Evolutionary conservation across 2,797 vertebrate species (phyloP), one percentile per base, ranked within the genome.

Genomic region (Muscicapa comitata): DNA sequence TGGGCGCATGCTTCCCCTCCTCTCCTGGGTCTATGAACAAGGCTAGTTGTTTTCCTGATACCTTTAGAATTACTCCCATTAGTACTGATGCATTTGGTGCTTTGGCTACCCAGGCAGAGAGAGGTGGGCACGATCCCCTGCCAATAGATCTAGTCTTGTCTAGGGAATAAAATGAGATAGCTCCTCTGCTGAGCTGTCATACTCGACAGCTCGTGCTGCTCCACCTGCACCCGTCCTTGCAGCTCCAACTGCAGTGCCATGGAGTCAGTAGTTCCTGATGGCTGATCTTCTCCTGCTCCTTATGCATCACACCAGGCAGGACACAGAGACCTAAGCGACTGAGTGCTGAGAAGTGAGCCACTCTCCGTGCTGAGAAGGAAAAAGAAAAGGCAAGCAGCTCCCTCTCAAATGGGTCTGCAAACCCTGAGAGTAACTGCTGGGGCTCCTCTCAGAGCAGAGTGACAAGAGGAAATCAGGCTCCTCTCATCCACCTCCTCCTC

Each of bases 31-130:
- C 90, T 95, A 73, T 92, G 85, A 96, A 88, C 90, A 95, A 93
- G 89, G 92, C 93, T 86, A 95, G 94, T 90, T 95, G 84, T 96
- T 96, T 95, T 96, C 88, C 77, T 91, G 94, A 93, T 96, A 94
- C 88, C 85, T 93, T 91, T 55, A 91, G 90, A 97, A 96, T 94
- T 78, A 96, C 92, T 95, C 91, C 92, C 96, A 96, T 95, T 95
- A 95, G 93, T 95, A 95, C 80, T 93, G 94, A 95, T 90, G 88
- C 88, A 76, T 96, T 96, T 94, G 94, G 94, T 95, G 96, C 95
- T 96, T 94, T 96, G 95, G 94, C 87, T 94, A 96, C 55, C 93
- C 95, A 97, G 91, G 94, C 93, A 95, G 94, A 94, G 90, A 93
- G 90, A 89, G 96, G 92, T 95, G 95, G 96, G 95, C 90, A 97